Conservation (phyloP, 2,888 invertebrate genomes). For the Andrena marginata region DNA sequence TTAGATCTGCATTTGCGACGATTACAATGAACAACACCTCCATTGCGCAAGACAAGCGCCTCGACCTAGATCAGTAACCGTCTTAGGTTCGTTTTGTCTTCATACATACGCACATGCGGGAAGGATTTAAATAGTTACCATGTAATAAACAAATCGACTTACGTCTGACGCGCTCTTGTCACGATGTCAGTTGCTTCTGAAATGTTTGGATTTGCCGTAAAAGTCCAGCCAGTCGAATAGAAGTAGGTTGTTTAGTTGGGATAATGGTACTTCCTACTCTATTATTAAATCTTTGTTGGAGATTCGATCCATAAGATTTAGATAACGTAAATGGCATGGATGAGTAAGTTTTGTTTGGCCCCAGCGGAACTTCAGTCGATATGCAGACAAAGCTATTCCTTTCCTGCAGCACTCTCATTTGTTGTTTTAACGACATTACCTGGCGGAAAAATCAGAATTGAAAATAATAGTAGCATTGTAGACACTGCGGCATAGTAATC, state of each 20-base stretch:
- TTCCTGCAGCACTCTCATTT: conserved; percentile 76
- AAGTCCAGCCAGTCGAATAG: conserved; percentile 75
- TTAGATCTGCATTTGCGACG: background rate
- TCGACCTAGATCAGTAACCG: background rate
- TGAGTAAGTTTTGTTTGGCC: conserved; percentile 24
- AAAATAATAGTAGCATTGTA: background rate
- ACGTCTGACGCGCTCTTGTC: conserved; percentile 15
- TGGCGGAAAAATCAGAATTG: conserved; percentile 39
- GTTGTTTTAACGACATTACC: conserved; percentile 79
- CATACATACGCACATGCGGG: background rate
- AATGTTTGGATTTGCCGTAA: conserved; percentile 81
- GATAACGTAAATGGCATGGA: conserved; percentile 23
- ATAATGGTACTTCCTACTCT: conserved; percentile 31
- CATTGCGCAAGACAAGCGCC: background rate
- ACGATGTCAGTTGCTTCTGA: conserved; percentile 74
- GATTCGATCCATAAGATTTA: conserved; percentile 28
- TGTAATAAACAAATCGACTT: conserved; percentile 19
- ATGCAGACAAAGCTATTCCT: conserved; percentile 81
- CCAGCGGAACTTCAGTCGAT: conserved; percentile 62
- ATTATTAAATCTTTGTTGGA: conserved; percentile 36
- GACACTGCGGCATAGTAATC: background rate
- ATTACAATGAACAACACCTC: conserved; percentile 13
- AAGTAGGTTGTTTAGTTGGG: conserved; percentile 68
- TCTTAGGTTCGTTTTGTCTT: background rate
- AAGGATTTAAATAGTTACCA: conserved; percentile 3